Percentiles rank a stretch among this genome's conserved stretches.
phyloP scores from a whole-genome alignment of 2,797 vertebrate species.

The Gorsachius magnificus region DNA sequence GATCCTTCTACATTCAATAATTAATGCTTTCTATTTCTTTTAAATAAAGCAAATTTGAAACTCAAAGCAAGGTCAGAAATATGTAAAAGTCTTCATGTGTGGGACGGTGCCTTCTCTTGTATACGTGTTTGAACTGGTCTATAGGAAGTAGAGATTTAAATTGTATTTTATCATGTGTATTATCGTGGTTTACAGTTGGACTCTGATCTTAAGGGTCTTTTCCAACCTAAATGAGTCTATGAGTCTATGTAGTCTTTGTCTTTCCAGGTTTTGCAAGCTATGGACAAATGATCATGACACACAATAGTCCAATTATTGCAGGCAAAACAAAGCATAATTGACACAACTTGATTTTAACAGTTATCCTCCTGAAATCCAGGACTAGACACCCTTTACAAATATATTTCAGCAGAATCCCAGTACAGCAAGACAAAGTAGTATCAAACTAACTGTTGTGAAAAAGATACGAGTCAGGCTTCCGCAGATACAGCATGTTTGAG shows the following conservation, averaged over 20 bases:
- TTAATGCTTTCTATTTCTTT: not conserved
- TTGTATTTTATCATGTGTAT: not conserved
- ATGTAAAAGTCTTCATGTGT: rapidly evolving
- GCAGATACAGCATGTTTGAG: not conserved
- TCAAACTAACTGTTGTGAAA: not conserved
- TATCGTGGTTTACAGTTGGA: not conserved
- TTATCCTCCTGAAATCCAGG: not conserved
- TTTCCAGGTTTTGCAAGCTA: not conserved
- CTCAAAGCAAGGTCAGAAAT: not conserved
- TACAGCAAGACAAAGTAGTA: not conserved
- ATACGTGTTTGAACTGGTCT: not conserved
- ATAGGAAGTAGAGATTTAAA: not conserved
- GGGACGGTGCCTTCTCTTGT: not conserved
- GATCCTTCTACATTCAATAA: not conserved
- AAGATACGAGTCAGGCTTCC: not conserved
- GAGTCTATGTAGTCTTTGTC: not conserved
- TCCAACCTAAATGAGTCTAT: not conserved
- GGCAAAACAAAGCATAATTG: not conserved
- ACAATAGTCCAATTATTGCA: not conserved
- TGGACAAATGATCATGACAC: not conserved
- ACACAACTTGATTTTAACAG: not conserved
- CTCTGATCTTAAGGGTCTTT: not conserved
- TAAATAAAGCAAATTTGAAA: not conserved
- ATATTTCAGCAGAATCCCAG: not conserved
- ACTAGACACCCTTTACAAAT: not conserved